Evolutionary conservation across 2,113 vertebrate species (phyloP), one percentile per base, ranked within the genome.

Genomic region (Lophius piscatorius): DNA sequence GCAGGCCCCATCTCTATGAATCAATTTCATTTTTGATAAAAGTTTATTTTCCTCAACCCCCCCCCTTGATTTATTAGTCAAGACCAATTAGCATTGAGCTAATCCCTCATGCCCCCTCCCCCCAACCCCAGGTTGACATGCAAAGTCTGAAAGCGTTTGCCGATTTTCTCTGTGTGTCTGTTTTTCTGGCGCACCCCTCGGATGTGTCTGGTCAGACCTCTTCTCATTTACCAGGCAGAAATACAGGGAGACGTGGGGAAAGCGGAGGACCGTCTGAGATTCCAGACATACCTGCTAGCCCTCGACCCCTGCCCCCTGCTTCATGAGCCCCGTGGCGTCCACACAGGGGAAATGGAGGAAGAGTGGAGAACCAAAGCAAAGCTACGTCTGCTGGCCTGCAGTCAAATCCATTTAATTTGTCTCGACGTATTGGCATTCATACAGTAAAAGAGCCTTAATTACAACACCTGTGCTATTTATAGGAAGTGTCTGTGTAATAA

Each of bases 241-340:
- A 71, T 76, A 64, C 48, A 55, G 87, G 76, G 28, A 68, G 64
- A 65, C 81, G 77, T 49, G 14, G 23, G 71, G 76, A 87, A 87
- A 70, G 78, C 50, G 59, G 85, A 91, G 79, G 76, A 76, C 65
- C 51, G 74, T 78, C 62, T 87, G 70, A 85, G 73, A 92, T 90
- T 91, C 59, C 74, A 90, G 46, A 33, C 29, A 74, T 91, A 87
- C 84, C 91, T 82, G 59, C 5, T 63, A 35, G 24, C 51, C 60
- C 81, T 8, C 9, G 59, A 73, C 70, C 50, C 64, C 23, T 1
- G 0, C 34, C 12, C 13, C 44, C 57, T 61, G 34, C 67, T 90
- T 89, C 78, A 76, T 78, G 83, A 81, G 57, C 61, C 64, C 67
- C 54, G 50, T 60, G 60, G 80, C 69, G 74, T 84, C 82, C 67